Evolutionary conservation across 2,888 invertebrate genomes (phyloP), one percentile per base, ranked within the genome.

Genomic region (Mesorhabditis sp.): DNA sequence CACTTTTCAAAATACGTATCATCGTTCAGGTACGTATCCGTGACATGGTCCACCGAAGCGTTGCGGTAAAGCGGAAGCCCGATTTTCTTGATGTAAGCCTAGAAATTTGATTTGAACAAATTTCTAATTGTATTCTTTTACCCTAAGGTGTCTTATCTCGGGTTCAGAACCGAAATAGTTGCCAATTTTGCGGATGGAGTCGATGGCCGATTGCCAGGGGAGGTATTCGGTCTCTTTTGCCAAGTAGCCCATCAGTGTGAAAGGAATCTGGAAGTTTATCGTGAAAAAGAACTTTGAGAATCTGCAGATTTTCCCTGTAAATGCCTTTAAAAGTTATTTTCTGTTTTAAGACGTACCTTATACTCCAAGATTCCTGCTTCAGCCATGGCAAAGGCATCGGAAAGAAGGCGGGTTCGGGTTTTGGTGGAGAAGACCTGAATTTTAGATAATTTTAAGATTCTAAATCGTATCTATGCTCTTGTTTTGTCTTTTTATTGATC

Each of bases 1-100:
- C 42, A 81, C 80, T 80, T 78, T 68, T 81, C 76, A 67, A 77
- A 83, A 68, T 82, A 82, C 15, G 72, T 42, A 44, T 72, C 71
- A 28, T 82, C 80, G 67, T 82, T 72, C 58, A 70, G 42, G 61
- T 76, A 74, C 65, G 73, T 75, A 5, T 69, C 71, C 6, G 71
- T 65, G 10, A 82, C 70, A 43, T 70, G 71, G 2, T 76, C 72
- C 7, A 71, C 62, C 65, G 68, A 45, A 58, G 71, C 71, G 66
- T 73, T 70, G 5, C 72, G 65, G 50, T 71, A 67, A 58, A 71
- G 66, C 15, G 45, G 58, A 69, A 71, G 71, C 45, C 80, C 71
- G 5, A 77, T 72, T 10, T 61, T 67, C 41, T 72, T 77, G 5
- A 80, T 67, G 66, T 76, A 72, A 6, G 67, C 70, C 71, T 76